Evolutionary conservation across 37 sponge, comb jelly and placozoan genomes (phyloP), one percentile per base, ranked within the genome.

Genomic region (Petrosia ficiformis): DNA sequence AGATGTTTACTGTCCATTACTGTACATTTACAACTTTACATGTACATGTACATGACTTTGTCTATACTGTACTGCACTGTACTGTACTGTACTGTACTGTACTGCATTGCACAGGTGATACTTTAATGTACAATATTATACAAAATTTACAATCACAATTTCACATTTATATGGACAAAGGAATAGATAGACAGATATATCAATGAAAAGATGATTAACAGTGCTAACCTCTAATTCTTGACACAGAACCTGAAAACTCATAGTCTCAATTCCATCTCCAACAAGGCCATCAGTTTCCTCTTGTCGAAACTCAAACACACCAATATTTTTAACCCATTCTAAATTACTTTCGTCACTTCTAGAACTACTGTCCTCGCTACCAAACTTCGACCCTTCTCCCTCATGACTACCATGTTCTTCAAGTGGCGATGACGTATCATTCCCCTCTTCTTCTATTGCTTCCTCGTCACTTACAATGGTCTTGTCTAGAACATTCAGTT

Each of bases 291-390:
- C 28, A n/a, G 63, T n/a, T 26, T 24, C 14, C 6, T 5, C n/a
- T 5, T n/a, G 5, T 61, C 63, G 5, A n/a, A 26, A 61, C 63
- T 61, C 63, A n/a, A 61, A 61, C 63, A 61, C 5, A 8, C 28
- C n/a, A 29, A 61, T 61, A 29, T 22, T 22, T n/a, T 61, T 61
- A n/a, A 61, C 26, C 63, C 63, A 61, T n/a, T 61, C 63, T n/a
- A 61, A n/a, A 48, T 16, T 48, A 48, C 54, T 48, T 16, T 16
- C 54, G 16, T 48, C 54, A 10, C 16, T 16, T 16, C 54, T 16
- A 48, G 10, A 19, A 29, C 63, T 61, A 26, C n/a, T n/a, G 22
- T 61, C 63, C 63, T 61, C 63, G 6, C 5, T n/a, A 8, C 6
- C 5, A 5, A 26, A 5, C 26, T 8, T 6, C n/a, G 28, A 5